These are phyloP conservation scores for Orchesella flavescens DNA, from an alignment of 2,888 invertebrate species.

Conservation along the genomic window DNA sequence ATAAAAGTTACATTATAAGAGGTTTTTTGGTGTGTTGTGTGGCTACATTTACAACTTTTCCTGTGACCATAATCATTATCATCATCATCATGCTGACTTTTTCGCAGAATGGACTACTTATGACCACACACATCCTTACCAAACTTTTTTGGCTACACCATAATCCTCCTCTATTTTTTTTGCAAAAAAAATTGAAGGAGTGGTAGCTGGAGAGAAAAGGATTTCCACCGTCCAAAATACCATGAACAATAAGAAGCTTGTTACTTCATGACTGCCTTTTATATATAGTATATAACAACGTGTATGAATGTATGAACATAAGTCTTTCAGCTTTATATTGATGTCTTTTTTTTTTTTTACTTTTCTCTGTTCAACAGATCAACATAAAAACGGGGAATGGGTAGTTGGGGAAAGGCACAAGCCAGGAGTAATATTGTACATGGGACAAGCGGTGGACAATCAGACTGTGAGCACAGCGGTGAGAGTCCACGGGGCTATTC, in stretches of 20 bases:
- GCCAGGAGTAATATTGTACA: constrained; percentile 32
- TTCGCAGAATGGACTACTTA: constrained; percentile 17
- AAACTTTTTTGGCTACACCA: neutral
- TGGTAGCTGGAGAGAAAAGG: neutral
- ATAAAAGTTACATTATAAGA: neutral
- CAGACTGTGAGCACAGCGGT: constrained; percentile 14
- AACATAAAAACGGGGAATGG: constrained; percentile 11
- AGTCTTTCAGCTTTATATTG: neutral
- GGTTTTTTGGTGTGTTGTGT: neutral
- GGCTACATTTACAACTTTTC: constrained; percentile 43
- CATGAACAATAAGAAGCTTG: no score
- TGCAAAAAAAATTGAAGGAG: neutral
- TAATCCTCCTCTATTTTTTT: constrained; percentile 24
- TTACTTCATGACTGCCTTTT: no score
- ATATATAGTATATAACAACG: no score
- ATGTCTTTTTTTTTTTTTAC: neutral
- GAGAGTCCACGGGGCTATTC: constrained; percentile 6
- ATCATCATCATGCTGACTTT: constrained; percentile 33
- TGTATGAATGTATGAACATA: no score
- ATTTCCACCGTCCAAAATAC: no score
- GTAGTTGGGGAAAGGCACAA: constrained; percentile 14
- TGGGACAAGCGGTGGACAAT: constrained; percentile 41
- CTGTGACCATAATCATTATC: constrained; percentile 53
- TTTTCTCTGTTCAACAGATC: neutral
- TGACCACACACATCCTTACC: constrained; percentile 1